Conservation (phyloP, 2,113 vertebrate species). For the Pachyramphus minor region DNA sequence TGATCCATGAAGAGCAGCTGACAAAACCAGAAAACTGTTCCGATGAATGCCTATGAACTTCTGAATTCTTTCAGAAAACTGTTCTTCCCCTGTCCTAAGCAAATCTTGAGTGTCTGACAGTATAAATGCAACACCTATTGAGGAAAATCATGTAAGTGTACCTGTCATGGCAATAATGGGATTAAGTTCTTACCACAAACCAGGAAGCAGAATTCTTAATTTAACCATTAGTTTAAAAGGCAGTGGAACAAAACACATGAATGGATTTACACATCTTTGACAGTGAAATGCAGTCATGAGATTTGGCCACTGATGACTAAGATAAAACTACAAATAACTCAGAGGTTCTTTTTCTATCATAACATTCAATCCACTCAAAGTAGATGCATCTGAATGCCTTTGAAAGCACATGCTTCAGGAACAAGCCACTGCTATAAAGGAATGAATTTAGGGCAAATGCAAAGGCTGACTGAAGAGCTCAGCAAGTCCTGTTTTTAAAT, state of each 20-base stretch:
- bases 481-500: not conserved
- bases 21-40: slow-evolving; percentile 88
- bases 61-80: slow-evolving; percentile 72
- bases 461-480: not conserved
- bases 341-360: not conserved
- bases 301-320: not conserved
- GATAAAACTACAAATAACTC: not conserved
- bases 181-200: not conserved
- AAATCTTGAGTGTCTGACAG: slow-evolving; percentile 77
- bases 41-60: slow-evolving; percentile 85
- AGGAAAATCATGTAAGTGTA: not conserved
- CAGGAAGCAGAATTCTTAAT: not conserved
- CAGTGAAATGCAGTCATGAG: not conserved
- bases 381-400: not conserved
- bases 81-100: slow-evolving; percentile 64
- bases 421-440: not conserved
- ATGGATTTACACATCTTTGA: not conserved
- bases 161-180: not conserved
- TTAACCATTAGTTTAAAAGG: not conserved
- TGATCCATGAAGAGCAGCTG: slow-evolving; percentile 77
- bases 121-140: slow-evolving; percentile 87
- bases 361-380: not conserved
- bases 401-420: not conserved
- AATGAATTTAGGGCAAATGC: not conserved
- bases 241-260: not conserved